A percentile compares a stretch with the other conserved stretches of the same genome.
Evolutionary conservation across 2,797 vertebrate species (phyloP).

Genomic region (Capromys pilorides): DNA sequence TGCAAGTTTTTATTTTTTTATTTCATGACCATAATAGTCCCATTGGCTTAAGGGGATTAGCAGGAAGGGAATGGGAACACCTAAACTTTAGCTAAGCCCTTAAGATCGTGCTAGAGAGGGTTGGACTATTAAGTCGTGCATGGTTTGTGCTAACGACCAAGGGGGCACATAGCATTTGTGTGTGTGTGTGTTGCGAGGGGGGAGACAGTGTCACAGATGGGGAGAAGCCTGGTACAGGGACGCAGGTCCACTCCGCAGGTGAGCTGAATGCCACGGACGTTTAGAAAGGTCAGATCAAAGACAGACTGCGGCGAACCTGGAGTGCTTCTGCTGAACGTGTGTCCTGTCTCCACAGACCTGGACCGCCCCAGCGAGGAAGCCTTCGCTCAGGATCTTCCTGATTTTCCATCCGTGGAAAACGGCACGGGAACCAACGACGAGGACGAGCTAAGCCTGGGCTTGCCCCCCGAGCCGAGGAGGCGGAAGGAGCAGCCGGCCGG

Average conservation of each 20-base stretch:
- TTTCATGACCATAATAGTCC: background rate
- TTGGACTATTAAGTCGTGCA: background rate
- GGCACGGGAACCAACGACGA: constrained; percentile 93
- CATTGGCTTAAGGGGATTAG: background rate
- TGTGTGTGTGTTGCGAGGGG: background rate
- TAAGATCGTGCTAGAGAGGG: constrained; percentile 1
- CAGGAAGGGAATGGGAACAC: background rate
- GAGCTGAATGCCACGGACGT: background rate
- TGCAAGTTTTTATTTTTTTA: background rate
- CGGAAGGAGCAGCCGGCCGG: constrained; percentile 78
- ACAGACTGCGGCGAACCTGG: background rate
- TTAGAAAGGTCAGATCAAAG: background rate
- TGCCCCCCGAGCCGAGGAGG: constrained; percentile 83
- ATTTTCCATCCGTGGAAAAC: constrained; percentile 95
- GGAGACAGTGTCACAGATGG: background rate
- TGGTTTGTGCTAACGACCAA: background rate
- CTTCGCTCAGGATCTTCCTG: constrained; percentile 91
- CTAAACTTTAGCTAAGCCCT: background rate
- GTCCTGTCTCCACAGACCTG: constrained; percentile 87
- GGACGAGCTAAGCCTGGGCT: constrained; percentile 91
- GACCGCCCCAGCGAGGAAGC: constrained; percentile 92
- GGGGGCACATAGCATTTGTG: background rate
- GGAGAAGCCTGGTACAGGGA: background rate
- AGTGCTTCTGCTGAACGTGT: constrained; percentile 27
- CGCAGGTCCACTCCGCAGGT: background rate